Conservation (phyloP, 2,888 invertebrate species). For the Camponotus fellah region DNA sequence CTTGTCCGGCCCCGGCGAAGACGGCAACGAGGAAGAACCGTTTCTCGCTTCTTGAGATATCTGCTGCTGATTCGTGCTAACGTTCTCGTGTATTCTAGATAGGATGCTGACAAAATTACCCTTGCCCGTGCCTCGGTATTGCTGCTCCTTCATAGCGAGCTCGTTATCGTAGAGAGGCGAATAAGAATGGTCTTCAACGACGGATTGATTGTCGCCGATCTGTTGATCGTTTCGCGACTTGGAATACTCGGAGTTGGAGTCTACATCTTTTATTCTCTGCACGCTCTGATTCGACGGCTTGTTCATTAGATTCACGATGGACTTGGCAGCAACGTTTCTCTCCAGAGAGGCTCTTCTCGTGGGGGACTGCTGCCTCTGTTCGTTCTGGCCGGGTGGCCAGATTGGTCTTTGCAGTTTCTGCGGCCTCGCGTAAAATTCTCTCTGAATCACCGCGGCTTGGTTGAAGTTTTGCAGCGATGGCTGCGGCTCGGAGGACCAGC, state of each 20-base stretch:
- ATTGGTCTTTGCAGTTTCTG: constrained; percentile 91
- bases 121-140: constrained; percentile 66
- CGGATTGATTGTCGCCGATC: constrained; percentile 58
- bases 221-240: constrained; percentile 44
- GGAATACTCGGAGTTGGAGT: constrained; percentile 80
- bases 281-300: constrained; percentile 87
- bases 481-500: constrained; percentile 87
- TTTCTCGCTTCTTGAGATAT: constrained; percentile 84
- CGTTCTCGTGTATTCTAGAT: constrained; percentile 89
- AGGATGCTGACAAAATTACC: constrained; percentile 88
- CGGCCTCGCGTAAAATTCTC: constrained; percentile 93
- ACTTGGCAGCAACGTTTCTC: constrained; percentile 50
- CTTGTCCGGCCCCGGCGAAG: constrained; percentile 84
- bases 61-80: constrained; percentile 77
- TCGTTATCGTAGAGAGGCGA: constrained; percentile 55
- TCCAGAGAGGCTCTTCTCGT: constrained; percentile 81
- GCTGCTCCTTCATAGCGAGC: constrained; percentile 49
- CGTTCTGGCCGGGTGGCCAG: constrained; percentile 89
- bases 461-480: constrained; percentile 73
- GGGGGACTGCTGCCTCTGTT: constrained; percentile 87
- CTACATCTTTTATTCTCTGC: constrained; percentile 86
- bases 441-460: constrained; percentile 86
- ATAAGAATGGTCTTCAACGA: constrained; percentile 70
- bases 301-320: constrained; percentile 22
- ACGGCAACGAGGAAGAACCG: constrained; percentile 85